Percentiles rank a stretch among this genome's conserved stretches.
These are phyloP conservation scores for Scylla paramamosain DNA, from an alignment of 1,140 invertebrate species.

Conservation along the genomic window DNA sequence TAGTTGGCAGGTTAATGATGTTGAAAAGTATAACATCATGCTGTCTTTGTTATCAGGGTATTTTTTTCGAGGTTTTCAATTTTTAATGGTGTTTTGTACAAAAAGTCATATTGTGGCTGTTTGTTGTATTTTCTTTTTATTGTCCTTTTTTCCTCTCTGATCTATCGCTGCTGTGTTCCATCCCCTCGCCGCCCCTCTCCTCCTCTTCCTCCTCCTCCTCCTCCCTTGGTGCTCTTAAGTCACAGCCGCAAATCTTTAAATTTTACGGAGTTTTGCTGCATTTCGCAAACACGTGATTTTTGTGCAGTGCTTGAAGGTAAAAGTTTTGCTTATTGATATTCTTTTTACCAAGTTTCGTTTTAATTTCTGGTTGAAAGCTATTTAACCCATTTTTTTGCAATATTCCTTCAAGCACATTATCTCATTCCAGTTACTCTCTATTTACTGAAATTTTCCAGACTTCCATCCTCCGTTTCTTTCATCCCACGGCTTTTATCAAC, in stretches of 20 bases:
- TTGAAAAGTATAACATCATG: not conserved
- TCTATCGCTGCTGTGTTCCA: not conserved
- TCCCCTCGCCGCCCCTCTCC: not conserved
- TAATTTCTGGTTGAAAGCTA: not conserved
- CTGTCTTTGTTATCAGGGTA: not conserved
- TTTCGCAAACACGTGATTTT: not conserved
- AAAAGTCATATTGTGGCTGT: not conserved
- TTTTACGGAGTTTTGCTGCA: not conserved
- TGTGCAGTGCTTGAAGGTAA: not conserved
- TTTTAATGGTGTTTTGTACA: not conserved
- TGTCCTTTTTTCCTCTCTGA: not conserved
- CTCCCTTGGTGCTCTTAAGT: not conserved
- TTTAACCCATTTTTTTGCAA: not conserved
- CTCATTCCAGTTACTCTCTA: not conserved
- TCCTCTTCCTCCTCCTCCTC: not conserved
- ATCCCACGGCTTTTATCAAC: constrained; percentile 42
- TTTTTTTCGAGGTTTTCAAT: not conserved
- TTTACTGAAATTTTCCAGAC: not conserved
- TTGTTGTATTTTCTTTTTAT: constrained; percentile 19
- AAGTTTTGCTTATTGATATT: not conserved
- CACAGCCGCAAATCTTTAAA: not conserved
- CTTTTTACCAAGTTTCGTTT: not conserved
- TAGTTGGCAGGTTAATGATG: no score
- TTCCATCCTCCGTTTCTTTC: constrained; percentile 34
- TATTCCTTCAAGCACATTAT: not conserved